A percentile compares a stretch with the other conserved stretches of the same genome.
Evolutionary conservation across 2,113 vertebrate genomes (phyloP).

Genomic region (Dendrocopos noguchii): DNA sequence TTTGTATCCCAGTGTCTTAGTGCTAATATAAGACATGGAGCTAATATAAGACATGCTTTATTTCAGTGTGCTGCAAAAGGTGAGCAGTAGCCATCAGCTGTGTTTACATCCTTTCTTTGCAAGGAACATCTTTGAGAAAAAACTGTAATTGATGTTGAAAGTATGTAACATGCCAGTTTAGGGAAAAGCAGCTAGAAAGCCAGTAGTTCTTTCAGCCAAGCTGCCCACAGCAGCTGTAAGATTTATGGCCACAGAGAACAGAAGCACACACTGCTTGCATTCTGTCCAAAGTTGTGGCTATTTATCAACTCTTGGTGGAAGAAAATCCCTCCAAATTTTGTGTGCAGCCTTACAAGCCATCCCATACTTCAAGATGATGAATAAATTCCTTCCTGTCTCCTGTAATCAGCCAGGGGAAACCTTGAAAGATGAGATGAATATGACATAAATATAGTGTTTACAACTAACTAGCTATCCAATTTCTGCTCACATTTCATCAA

Average conservation of each 20-base stretch:
- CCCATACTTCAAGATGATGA: background rate
- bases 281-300: background rate
- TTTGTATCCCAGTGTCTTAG: background rate
- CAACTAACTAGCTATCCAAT: background rate
- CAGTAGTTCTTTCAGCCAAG: background rate
- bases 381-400: background rate
- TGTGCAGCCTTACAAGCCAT: background rate
- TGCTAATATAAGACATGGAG: background rate
- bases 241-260: background rate
- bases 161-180: background rate
- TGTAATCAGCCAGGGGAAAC: background rate
- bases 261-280: background rate
- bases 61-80: background rate
- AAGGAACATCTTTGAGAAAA: background rate
- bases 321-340: background rate
- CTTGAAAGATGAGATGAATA: background rate
- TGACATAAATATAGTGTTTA: background rate
- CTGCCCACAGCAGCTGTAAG: background rate
- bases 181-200: background rate
- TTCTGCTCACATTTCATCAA: background rate
- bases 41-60: background rate
- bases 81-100: background rate
- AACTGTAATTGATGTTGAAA: background rate
- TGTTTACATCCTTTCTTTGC: background rate
- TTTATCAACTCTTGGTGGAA: background rate